phyloP scores from a whole-genome alignment of 2,113 vertebrate species.

The Tachuris rubrigastra region DNA sequence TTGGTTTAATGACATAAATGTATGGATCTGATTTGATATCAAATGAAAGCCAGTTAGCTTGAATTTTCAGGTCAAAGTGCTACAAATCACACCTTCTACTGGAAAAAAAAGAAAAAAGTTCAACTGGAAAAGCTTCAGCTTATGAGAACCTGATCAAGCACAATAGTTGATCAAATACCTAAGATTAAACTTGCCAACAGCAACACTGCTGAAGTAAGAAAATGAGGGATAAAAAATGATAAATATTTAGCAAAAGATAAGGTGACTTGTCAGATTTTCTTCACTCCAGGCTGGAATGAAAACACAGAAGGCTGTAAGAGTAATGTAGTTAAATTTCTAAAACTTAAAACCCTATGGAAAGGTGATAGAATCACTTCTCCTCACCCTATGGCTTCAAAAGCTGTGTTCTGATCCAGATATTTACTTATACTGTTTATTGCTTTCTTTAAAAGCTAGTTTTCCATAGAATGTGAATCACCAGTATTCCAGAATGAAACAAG shows the following conservation, averaged over 20 bases:
- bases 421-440: background rate
- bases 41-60: background rate
- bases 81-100: background rate
- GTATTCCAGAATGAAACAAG: background rate
- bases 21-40: background rate
- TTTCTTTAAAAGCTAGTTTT: background rate
- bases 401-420: background rate
- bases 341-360: background rate
- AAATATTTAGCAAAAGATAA: background rate
- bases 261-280: background rate
- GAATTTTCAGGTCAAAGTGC: background rate
- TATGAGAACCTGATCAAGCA: background rate
- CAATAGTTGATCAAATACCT: background rate
- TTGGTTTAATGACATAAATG: background rate
- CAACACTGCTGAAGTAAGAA: background rate
- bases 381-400: background rate
- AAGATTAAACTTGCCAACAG: background rate
- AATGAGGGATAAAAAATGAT: background rate
- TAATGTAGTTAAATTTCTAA: background rate
- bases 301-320: background rate
- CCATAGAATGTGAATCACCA: conserved; percentile 28
- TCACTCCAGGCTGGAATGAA: background rate
- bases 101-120: background rate
- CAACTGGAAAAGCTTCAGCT: background rate
- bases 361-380: background rate